Evolutionary conservation across 2,888 invertebrate species (phyloP).

Genomic region (Alcis repandata): DNA sequence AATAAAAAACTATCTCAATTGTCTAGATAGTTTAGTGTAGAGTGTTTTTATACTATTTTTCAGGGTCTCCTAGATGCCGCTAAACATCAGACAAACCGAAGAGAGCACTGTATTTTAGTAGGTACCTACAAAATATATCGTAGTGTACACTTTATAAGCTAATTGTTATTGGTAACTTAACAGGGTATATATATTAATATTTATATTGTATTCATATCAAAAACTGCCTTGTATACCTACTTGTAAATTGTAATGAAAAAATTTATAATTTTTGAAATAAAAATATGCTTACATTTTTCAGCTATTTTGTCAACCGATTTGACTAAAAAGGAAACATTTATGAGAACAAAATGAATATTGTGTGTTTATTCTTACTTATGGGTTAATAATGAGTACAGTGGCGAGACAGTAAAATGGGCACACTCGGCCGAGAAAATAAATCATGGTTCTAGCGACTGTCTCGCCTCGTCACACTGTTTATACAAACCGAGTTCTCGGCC

Average conservation of each 20-base stretch:
- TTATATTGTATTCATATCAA: slow-evolving; percentile 6
- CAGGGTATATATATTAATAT: slow-evolving; percentile 34
- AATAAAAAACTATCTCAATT: too few relatives aligned
- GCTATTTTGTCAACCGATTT: not conserved
- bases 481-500: too few relatives aligned
- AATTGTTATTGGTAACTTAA: slow-evolving; percentile 24
- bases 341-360: too few relatives aligned
- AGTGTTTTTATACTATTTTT: too few relatives aligned
- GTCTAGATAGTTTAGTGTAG: too few relatives aligned
- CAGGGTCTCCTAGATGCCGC: not conserved
- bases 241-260: not conserved
- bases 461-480: too few relatives aligned
- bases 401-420: too few relatives aligned
- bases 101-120: not conserved
- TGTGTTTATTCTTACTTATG: too few relatives aligned
- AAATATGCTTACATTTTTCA: not conserved
- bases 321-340: not conserved
- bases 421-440: too few relatives aligned
- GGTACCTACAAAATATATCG: not conserved
- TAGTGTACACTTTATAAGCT: not conserved
- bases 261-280: too few relatives aligned
- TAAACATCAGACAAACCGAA: not conserved
- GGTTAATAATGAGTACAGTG: too few relatives aligned
- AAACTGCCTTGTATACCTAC: not conserved
- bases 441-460: too few relatives aligned